Conservation (phyloP, 2,113 vertebrate species). For the Gymnorhina tibicen region DNA sequence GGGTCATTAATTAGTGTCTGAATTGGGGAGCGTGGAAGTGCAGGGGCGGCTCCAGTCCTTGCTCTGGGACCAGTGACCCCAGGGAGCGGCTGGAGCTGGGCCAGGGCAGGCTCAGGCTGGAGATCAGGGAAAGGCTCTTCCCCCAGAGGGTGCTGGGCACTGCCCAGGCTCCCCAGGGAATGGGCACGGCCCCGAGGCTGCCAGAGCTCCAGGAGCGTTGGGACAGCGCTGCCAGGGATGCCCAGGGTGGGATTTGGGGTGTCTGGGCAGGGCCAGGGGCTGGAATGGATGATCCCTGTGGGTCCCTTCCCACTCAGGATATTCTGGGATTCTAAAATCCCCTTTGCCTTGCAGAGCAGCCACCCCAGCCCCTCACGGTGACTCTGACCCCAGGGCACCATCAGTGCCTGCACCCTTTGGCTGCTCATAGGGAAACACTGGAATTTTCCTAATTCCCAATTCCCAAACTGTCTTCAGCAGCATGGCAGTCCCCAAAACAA, state of each 20-base stretch:
- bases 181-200: not conserved
- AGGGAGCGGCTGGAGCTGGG: not conserved
- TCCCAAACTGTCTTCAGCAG: not conserved
- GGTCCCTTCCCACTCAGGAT: not conserved
- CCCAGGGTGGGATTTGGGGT: not conserved
- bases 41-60: not conserved
- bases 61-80: not conserved
- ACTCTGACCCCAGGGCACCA: not conserved
- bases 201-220: not conserved
- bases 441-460: not conserved
- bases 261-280: not conserved
- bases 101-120: not conserved
- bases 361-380: not conserved
- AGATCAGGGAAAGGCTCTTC: fast-evolving
- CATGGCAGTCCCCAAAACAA: not conserved
- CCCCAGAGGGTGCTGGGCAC: not conserved
- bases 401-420: not conserved
- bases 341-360: not conserved
- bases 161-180: not conserved
- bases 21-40: fast-evolving
- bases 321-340: not conserved
- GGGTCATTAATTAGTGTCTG: not conserved
- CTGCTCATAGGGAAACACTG: not conserved
- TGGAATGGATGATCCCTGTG: not conserved
- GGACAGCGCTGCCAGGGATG: not conserved